Evolutionary conservation across 2,113 vertebrate species (phyloP).

Genomic region (Brachyhypopomus gauderio): DNA sequence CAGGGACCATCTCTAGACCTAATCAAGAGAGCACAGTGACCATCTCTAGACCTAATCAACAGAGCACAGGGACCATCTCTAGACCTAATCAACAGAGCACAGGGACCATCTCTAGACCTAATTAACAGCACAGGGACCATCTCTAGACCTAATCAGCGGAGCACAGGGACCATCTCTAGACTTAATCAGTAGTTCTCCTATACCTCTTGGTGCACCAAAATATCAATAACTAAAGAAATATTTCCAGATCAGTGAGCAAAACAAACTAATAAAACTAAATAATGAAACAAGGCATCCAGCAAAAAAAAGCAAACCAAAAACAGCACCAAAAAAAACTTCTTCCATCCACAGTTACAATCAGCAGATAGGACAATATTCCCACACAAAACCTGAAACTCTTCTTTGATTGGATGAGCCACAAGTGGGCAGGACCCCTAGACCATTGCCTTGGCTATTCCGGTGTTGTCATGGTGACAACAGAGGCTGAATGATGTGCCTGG

Average conservation of each 20-base stretch:
- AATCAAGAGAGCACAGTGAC: too few relatives aligned
- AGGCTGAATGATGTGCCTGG: slow-evolving; percentile 43
- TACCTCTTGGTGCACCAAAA: slow-evolving; percentile 44
- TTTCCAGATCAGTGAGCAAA: slow-evolving; percentile 53
- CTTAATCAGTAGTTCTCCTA: slow-evolving; percentile 42
- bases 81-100: too few relatives aligned
- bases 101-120: too few relatives aligned
- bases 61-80: too few relatives aligned
- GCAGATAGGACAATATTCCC: slow-evolving; percentile 60
- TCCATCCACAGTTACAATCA: slow-evolving; percentile 35
- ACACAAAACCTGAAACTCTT: slow-evolving; percentile 29
- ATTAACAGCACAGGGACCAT: too few relatives aligned
- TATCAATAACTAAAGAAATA: slow-evolving; percentile 51
- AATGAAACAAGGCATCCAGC: background rate
- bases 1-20: too few relatives aligned
- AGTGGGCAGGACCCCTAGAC: slow-evolving; percentile 8
- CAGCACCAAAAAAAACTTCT: slow-evolving; percentile 43
- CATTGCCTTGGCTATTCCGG: slow-evolving; percentile 17
- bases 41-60: too few relatives aligned
- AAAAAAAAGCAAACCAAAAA: slow-evolving; percentile 2
- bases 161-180: background rate
- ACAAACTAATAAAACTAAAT: slow-evolving; percentile 32
- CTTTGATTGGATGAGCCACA: slow-evolving; percentile 39
- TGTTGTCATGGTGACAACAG: slow-evolving; percentile 9
- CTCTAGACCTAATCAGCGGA: background rate